Evolutionary conservation across 2,113 vertebrate genomes (phyloP), one percentile per base, ranked within the genome.

Genomic region (Misgurnus mizolepis): DNA sequence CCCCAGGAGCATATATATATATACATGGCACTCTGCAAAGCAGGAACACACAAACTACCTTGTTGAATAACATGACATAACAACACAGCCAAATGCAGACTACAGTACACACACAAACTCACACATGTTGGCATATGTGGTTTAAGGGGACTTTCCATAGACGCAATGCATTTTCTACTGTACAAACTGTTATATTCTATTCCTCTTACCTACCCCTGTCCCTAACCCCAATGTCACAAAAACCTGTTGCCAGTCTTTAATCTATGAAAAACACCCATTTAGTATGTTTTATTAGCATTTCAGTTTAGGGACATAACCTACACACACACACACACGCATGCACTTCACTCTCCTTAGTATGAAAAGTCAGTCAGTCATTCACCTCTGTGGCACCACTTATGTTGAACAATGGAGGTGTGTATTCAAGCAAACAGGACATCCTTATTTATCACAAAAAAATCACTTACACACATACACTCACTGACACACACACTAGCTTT

Each of bases 371-470:
- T 34, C 73, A 65, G 75, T 77, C 17, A 53, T 77, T 67, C 75
- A 55, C 75, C 75, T 66, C 75, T 77, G 62, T 77, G 61, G 61
- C 75, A 77, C 75, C 75, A 66, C 75, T 77, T 66, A 77, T 77
- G 62, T 55, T 77, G 75, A 77, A 77, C 75, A 77, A 77, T 77
- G 75, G 75, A 77, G 75, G 75, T 77, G 75, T 77, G 75, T 77
- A 77, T 77, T 77, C 62, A 77, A 77, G 47, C 75, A 77, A 77
- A 77, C 75, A 77, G 75, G 75, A 77, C 75, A 77, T 77, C 75
- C 75, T 77, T 77, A 77, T 77, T 77, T 77, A 77, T 66, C 45
- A 66, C 43, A 40, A 66, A 67, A 77, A 67, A 66, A 10, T 27
- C 18, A 62, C 72, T 75, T 75, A 18, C 56, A 74, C 56, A 74